phyloP scores from a whole-genome alignment of 2,797 vertebrate genomes.

The Pipistrellus pipistrellus region DNA sequence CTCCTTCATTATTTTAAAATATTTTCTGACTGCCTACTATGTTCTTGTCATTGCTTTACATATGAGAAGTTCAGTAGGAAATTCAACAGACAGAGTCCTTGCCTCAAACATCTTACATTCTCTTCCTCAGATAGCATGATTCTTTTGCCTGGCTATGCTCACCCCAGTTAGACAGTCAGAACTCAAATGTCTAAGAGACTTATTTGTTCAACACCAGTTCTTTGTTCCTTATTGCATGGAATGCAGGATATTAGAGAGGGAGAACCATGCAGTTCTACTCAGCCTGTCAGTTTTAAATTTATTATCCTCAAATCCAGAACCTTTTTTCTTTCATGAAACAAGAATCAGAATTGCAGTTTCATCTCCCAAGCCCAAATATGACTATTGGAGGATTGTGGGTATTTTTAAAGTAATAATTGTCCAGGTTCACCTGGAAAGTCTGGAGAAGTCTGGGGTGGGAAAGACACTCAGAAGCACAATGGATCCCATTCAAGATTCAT shows the following conservation, averaged over 20 bases:
- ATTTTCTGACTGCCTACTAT: background rate
- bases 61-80: background rate
- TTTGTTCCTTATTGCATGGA: background rate
- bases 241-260: background rate
- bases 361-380: background rate
- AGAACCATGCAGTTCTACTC: background rate
- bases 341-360: background rate
- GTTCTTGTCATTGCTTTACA: constrained; percentile 49
- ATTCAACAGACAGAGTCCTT: background rate
- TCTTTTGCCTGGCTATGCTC: background rate
- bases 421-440: background rate
- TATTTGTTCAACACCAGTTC: background rate
- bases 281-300: background rate
- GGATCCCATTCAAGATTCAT: background rate
- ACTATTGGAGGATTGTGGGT: background rate
- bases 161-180: background rate
- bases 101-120: background rate
- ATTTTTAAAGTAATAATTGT: background rate
- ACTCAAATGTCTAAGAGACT: background rate
- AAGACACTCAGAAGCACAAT: background rate
- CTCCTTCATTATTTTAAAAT: constrained; percentile 16
- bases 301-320: background rate
- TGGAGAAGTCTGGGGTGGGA: background rate
- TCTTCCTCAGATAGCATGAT: background rate
- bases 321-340: constrained; percentile 24